Base-by-base conservation (phyloP, 2,797 vertebrate species). In the Dicrostonyx torquatus region DNA sequence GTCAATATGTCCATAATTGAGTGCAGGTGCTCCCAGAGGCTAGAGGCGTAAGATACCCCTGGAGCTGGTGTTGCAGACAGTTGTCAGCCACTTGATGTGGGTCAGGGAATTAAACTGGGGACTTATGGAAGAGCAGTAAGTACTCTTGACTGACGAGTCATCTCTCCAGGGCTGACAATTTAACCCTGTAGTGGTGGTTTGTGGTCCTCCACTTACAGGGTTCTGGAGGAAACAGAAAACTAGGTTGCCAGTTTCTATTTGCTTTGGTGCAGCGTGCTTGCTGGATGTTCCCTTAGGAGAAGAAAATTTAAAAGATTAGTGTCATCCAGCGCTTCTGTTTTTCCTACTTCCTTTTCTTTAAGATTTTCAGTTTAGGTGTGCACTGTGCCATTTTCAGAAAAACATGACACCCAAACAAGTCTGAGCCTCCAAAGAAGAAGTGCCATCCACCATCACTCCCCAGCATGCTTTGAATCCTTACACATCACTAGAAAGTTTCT, bases 401-500 rank as follows among this genome's bases (percentile, higher is more conserved):
- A 73, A 48, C 22, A 34, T 82, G 50, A n/a, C 11, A 34, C 18
- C 18, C 20, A 22, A 24, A 3, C 6, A 87, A 13, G 72, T 48
- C 72, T 13, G 12, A 60, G 22, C 34, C 43, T 60, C 22, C 3
- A 9, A 62, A 78, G 37, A 37, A n/a, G 15, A n/a, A 37, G 34
- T 86, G 20, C 17, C n/a, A 58, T 22, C 43, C 31, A 29, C 58
- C 24, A 18, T 6, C 40, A n/a, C 48, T 50, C 86, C 13, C 13
- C 40, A 60, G 34, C 2, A 5, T 45, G 34, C 64, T 13, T 1
- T 48, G 76, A 70, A 17, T 89, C 9, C 48, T 80, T n/a, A 5
- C n/a, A n/a, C n/a, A n/a, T n/a, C 86, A 45, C 79, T 7, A 31
- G 26, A 70, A 87, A 94, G 70, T 94, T 97, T 55, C 43, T 40